These are phyloP conservation scores for Bembecia ichneumoniformis DNA, from an alignment of 2,888 invertebrate genomes.

Conservation along the genomic window DNA sequence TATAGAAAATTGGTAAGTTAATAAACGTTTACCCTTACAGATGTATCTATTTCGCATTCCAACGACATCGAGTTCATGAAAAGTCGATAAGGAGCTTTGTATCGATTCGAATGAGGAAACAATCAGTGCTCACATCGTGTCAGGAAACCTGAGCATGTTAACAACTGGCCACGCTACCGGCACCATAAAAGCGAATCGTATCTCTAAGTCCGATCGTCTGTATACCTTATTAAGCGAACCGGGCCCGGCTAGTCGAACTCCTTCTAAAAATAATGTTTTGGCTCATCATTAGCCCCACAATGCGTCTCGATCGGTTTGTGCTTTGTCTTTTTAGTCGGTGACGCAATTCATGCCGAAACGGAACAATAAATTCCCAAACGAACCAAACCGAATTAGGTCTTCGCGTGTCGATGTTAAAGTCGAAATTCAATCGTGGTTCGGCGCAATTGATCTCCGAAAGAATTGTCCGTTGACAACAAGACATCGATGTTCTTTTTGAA, in stretches of 20 bases:
- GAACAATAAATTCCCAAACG: constrained; percentile 45
- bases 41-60: background rate
- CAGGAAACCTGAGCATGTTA: constrained; percentile 15
- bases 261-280: constrained; percentile 66
- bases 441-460: constrained; percentile 52
- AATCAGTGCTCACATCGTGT: constrained; percentile 16
- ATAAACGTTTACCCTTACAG: background rate
- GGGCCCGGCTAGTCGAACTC: constrained; percentile 18
- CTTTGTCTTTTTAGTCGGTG: constrained; percentile 70
- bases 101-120: constrained; percentile 10
- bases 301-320: constrained; percentile 52
- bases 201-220: constrained; percentile 33
- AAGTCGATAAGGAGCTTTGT: background rate
- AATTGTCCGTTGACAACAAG: constrained; percentile 70
- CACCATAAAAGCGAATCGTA: constrained; percentile 48
- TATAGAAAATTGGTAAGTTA: too few species aligned
- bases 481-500: constrained; percentile 69
- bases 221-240: constrained; percentile 43
- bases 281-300: constrained; percentile 62
- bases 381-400: constrained; percentile 20
- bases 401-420: constrained; percentile 16
- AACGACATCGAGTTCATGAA: background rate
- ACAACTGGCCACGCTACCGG: constrained; percentile 42
- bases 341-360: constrained; percentile 64
- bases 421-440: constrained; percentile 14